These are phyloP conservation scores for Lutjanus campechanus DNA, from an alignment of 2,797 vertebrate species.

Conservation along the genomic window DNA sequence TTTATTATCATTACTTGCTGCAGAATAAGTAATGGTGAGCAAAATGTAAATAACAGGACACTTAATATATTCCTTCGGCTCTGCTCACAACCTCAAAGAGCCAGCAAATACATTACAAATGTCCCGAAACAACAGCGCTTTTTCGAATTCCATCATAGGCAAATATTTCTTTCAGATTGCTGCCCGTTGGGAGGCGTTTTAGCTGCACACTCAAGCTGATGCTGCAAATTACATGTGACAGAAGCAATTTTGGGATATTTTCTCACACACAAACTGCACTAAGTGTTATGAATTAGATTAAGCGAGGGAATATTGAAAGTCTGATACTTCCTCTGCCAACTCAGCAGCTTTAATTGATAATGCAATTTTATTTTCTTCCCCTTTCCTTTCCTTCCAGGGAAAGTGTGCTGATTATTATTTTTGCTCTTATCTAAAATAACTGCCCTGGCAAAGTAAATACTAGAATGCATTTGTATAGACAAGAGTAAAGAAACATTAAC, in stretches of 20 bases:
- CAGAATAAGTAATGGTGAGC: conserved; percentile 50
- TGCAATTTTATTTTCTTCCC: conserved; percentile 54
- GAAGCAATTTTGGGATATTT: conserved; percentile 80
- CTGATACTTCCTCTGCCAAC: conserved; percentile 66
- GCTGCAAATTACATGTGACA: conserved; percentile 81
- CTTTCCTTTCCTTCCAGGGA: conserved; percentile 13
- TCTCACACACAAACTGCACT: conserved; percentile 70
- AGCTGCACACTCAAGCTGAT: conserved; percentile 66
- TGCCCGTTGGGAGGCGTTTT: conserved; percentile 57
- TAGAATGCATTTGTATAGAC: neutral
- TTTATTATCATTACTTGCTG: conserved; percentile 53
- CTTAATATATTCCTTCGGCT: conserved; percentile 51
- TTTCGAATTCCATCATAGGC: conserved; percentile 61
- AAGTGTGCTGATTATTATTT: conserved; percentile 46
- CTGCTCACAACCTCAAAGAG: conserved; percentile 34
- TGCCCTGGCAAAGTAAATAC: neutral
- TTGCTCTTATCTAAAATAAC: conserved; percentile 32
- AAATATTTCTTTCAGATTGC: conserved; percentile 62
- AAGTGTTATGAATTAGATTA: conserved; percentile 79
- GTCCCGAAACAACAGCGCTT: conserved; percentile 57
- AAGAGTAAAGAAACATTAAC: neutral
- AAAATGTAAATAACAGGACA: conserved; percentile 63
- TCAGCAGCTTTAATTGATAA: conserved; percentile 81
- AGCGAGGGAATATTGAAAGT: conserved; percentile 67
- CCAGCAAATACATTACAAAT: conserved; percentile 52